Conservation (phyloP, 2,888 invertebrate genomes). For the Euzetes globulus region DNA sequence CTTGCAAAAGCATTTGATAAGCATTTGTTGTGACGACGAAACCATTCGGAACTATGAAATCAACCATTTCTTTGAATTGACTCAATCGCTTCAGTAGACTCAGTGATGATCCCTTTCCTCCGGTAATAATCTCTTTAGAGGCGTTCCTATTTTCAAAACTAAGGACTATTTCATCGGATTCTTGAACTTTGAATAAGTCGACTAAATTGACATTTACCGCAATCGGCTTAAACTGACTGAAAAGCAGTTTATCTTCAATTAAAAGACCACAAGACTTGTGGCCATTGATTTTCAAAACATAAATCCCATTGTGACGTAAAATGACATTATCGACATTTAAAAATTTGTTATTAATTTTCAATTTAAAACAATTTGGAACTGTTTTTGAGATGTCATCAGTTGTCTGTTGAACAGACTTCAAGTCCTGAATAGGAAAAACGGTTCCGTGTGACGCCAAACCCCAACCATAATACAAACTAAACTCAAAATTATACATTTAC, state of each 20-base stretch:
- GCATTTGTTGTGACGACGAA: conserved; percentile 35
- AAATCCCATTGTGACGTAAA: not conserved
- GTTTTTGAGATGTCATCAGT: not conserved
- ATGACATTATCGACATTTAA: not conserved
- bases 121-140: conserved; percentile 33
- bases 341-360: not conserved
- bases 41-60: conserved; percentile 32
- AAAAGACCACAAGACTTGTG: not conserved
- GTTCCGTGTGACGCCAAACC: not conserved
- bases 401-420: not conserved
- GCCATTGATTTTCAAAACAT: not conserved
- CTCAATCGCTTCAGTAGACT: conserved; percentile 8
- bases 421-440: not conserved
- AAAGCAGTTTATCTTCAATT: not conserved
- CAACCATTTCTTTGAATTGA: not conserved
- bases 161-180: conserved; percentile 20
- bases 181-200: not conserved
- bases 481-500: not conserved
- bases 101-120: conserved; percentile 36
- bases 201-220: not conserved
- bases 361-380: not conserved
- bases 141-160: not conserved
- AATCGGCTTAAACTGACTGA: not conserved
- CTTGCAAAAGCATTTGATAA: conserved; percentile 15
- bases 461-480: not conserved